phyloP scores from a whole-genome alignment of 2,888 invertebrate species.

The Baccha elongata region DNA sequence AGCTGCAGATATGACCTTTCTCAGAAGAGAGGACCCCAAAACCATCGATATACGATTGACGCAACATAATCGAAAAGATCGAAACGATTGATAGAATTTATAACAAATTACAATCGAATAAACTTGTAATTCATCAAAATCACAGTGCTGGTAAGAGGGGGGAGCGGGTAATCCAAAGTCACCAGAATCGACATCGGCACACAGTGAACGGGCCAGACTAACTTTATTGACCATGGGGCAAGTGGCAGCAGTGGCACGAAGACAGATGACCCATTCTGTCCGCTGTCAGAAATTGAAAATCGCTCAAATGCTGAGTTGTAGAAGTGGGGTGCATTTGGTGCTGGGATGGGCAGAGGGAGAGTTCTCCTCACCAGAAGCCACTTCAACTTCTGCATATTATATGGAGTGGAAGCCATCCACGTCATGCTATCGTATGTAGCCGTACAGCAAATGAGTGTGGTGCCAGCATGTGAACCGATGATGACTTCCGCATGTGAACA shows the following conservation, averaged over 20 bases:
- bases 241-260: slow-evolving; percentile 59
- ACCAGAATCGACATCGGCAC: slow-evolving; percentile 41
- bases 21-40: slow-evolving; percentile 54
- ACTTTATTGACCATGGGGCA: slow-evolving; percentile 62
- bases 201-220: slow-evolving; percentile 42
- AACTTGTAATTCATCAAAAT: slow-evolving; percentile 73
- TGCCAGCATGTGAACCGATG: slow-evolving; percentile 64
- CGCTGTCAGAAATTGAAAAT: slow-evolving; percentile 73
- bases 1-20: slow-evolving; percentile 71
- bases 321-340: background rate
- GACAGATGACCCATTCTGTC: slow-evolving; percentile 72
- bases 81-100: slow-evolving; percentile 73
- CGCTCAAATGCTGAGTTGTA: slow-evolving; percentile 58
- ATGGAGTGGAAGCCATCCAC: slow-evolving; percentile 64
- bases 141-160: slow-evolving; percentile 28
- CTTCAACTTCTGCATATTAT: slow-evolving; percentile 37
- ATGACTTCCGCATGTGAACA: slow-evolving; percentile 72
- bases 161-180: slow-evolving; percentile 57
- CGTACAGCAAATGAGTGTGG: background rate
- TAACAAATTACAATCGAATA: slow-evolving; percentile 74
- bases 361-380: slow-evolving; percentile 54
- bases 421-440: slow-evolving; percentile 47
- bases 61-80: slow-evolving; percentile 64
- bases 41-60: background rate
- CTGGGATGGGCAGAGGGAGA: background rate